phyloP scores from a whole-genome alignment of 1,140 invertebrate genomes.

The Helicoverpa armigera region DNA sequence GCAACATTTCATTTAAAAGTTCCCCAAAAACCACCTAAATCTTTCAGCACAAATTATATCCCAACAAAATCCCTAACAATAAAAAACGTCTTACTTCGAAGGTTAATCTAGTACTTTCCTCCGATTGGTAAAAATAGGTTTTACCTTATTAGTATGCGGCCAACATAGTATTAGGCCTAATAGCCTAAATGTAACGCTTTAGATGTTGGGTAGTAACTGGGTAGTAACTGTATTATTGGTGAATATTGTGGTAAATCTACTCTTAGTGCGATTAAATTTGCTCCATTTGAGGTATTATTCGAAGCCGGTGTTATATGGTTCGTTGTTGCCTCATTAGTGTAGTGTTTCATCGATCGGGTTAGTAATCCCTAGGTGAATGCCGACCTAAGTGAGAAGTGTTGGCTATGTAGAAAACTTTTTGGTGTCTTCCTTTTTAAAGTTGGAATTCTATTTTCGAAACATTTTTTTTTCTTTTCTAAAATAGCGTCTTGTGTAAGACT shows the following conservation, averaged over 20 bases:
- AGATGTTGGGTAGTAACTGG: neutral
- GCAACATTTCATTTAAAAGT: too few species aligned
- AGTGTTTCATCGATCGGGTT: neutral
- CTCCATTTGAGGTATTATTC: constrained; percentile 23
- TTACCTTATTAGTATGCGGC: constrained; percentile 35
- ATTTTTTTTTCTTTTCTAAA: too few species aligned
- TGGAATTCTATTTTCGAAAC: too few species aligned
- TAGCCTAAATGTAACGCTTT: constrained; percentile 33
- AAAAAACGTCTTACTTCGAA: constrained; percentile 32
- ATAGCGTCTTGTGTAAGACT: too few species aligned
- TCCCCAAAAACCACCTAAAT: neutral
- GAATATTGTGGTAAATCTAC: constrained; percentile 15
- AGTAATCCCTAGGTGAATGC: neutral
- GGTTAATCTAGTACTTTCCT: constrained; percentile 4
- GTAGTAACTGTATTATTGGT: constrained; percentile 2
- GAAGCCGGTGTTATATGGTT: neutral
- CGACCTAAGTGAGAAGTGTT: too few species aligned
- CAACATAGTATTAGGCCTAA: constrained; percentile 34
- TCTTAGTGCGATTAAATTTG: constrained; percentile 13
- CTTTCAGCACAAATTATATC: neutral
- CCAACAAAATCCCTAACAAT: constrained; percentile 13
- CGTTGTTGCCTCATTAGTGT: neutral
- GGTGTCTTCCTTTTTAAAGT: too few species aligned
- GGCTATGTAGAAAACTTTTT: too few species aligned
- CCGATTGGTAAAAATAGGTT: constrained; percentile 40